Evolutionary conservation across 2,113 vertebrate species (phyloP).

Genomic region (Tonatia bakeri): DNA sequence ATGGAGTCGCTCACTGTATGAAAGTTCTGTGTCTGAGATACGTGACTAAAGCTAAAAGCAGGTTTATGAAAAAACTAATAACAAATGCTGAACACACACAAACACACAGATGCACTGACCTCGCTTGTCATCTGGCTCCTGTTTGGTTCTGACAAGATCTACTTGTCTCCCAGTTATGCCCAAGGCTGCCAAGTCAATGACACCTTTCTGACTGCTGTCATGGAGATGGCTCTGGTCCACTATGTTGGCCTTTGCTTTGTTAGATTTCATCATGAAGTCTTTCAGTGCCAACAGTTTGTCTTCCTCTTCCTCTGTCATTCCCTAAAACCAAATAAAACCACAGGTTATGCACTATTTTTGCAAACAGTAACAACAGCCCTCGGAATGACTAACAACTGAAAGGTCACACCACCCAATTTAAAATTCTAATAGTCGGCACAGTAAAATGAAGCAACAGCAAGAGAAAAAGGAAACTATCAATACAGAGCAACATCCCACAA

Average conservation of each 20-base stretch:
- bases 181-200: slow-evolving; percentile 89
- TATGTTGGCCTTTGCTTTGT: slow-evolving; percentile 96
- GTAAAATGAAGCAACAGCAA: neutral
- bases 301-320: slow-evolving; percentile 97
- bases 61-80: neutral
- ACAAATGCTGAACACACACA: neutral
- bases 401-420: neutral
- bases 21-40: neutral
- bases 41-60: neutral
- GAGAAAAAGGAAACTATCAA: neutral
- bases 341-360: slow-evolving; percentile 20
- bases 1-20: neutral
- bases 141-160: slow-evolving; percentile 93
- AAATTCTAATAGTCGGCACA: neutral
- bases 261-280: slow-evolving; percentile 98
- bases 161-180: slow-evolving; percentile 94
- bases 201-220: slow-evolving; percentile 88
- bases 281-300: slow-evolving; percentile 96
- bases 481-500: neutral
- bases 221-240: slow-evolving; percentile 93
- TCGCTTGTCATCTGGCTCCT: slow-evolving; percentile 94
- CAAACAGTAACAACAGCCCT: neutral
- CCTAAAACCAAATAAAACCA: slow-evolving; percentile 80
- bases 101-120: slow-evolving; percentile 78
- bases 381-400: neutral